phyloP scores from a whole-genome alignment of 1,140 invertebrate species.

The Drosophila takahashii region DNA sequence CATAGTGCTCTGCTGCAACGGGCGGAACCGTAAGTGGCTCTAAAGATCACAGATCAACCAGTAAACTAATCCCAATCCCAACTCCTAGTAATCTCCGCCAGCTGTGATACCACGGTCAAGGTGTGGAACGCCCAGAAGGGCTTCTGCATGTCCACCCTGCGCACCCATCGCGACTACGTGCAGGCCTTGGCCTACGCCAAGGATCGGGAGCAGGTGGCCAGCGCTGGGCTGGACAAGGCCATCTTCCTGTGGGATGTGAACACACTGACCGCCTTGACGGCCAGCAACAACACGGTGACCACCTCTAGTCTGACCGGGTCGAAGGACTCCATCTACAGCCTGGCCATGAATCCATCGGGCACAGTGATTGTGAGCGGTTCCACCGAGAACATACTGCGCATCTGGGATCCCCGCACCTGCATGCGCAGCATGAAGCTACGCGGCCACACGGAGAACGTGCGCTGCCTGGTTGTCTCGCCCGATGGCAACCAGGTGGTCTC shows the following conservation, averaged over 20 bases:
- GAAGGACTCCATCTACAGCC: conserved; percentile 99
- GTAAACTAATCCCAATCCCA: not conserved
- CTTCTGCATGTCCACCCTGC: conserved; percentile 98
- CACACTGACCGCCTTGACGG: conserved; percentile 98
- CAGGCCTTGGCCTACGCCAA: conserved; percentile 99
- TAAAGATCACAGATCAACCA: not conserved
- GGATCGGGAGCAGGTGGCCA: conserved; percentile 96
- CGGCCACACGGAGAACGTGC: conserved; percentile 99
- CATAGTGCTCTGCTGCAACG: conserved; percentile 98
- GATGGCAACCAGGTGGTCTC: conserved; percentile 98
- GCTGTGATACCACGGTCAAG: conserved; percentile 99
- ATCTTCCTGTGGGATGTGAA: conserved; percentile 99
- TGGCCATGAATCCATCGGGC: conserved; percentile 98
- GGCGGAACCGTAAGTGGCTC: conserved; percentile 92
- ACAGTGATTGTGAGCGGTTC: conserved; percentile 98
- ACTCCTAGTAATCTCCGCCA: conserved; percentile 96
- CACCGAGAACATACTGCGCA: conserved; percentile 97
- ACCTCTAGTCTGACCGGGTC: conserved; percentile 98
- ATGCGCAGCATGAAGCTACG: conserved; percentile 98
- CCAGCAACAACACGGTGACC: conserved; percentile 99
- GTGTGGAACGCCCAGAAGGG: conserved; percentile 99
- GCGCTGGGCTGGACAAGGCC: conserved; percentile 97
- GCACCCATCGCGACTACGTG: conserved; percentile 99
- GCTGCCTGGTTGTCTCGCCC: conserved; percentile 96
- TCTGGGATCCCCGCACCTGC: conserved; percentile 99